phyloP scores from a whole-genome alignment of 2,888 invertebrate genomes.

The Drosophila subquinaria region DNA sequence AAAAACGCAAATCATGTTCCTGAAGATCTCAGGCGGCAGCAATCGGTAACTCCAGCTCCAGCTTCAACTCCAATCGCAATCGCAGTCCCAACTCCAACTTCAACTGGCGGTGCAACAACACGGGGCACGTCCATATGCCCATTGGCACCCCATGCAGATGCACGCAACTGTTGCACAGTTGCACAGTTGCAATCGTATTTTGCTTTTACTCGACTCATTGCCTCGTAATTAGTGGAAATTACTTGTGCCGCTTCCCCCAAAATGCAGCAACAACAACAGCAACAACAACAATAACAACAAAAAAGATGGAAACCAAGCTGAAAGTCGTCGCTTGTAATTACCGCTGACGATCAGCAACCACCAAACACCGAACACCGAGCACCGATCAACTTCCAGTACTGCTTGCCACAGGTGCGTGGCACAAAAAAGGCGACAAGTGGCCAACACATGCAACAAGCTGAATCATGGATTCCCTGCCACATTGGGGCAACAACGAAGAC shows the following conservation, averaged over 20 bases:
- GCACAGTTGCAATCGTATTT: conserved; percentile 34
- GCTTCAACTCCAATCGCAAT: neutral
- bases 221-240: conserved; percentile 80
- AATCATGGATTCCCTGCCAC: conserved; percentile 35
- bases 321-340: conserved; percentile 55
- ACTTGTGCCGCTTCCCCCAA: conserved; percentile 69
- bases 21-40: conserved; percentile 52
- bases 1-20: conserved; percentile 65
- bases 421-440: conserved; percentile 44
- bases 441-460: conserved; percentile 6
- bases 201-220: conserved; percentile 78
- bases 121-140: conserved; percentile 14
- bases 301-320: conserved; percentile 30
- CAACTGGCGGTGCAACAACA: conserved; percentile 11
- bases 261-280: conserved; percentile 36
- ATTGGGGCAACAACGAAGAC: conserved; percentile 4
- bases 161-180: conserved; percentile 47
- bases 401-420: conserved; percentile 62
- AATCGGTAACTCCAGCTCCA: conserved; percentile 14
- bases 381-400: conserved; percentile 43
- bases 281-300: conserved; percentile 13
- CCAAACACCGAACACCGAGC: conserved; percentile 25
- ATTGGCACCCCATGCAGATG: conserved; percentile 56
- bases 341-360: conserved; percentile 41
- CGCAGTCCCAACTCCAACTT: neutral